phyloP scores from a whole-genome alignment of 2,797 vertebrate species.

The Novumbra hubbsi region DNA sequence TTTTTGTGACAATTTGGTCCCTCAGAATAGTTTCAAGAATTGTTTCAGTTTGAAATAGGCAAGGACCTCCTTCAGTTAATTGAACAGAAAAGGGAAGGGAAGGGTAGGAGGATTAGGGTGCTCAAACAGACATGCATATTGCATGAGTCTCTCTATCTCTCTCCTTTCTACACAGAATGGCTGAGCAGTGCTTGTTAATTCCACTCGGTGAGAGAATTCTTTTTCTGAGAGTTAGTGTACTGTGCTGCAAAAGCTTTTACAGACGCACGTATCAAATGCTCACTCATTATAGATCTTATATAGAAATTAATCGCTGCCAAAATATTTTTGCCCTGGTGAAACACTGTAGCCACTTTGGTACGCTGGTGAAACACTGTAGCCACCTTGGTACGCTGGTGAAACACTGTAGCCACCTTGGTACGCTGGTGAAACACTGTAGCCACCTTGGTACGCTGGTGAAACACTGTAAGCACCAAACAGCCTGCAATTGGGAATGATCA shows the following conservation, averaged over 20 bases:
- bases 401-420: too few relatives aligned
- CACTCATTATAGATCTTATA: constrained; percentile 67
- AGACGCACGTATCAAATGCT: constrained; percentile 69
- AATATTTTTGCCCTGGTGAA: constrained; percentile 46
- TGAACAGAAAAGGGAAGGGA: constrained; percentile 61
- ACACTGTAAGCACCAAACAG: neutral
- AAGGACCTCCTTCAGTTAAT: constrained; percentile 64
- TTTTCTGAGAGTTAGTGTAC: constrained; percentile 73
- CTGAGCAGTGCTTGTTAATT: constrained; percentile 77
- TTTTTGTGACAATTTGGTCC: constrained; percentile 52
- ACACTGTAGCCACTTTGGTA: neutral
- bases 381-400: too few relatives aligned
- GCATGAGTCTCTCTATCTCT: constrained; percentile 68
- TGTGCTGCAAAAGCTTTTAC: constrained; percentile 73
- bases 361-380: neutral
- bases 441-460: neutral
- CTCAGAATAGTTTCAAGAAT: constrained; percentile 48
- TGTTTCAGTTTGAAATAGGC: constrained; percentile 68
- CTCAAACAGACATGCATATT: constrained; percentile 76
- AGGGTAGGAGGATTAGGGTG: constrained; percentile 66
- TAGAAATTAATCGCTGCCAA: constrained; percentile 52
- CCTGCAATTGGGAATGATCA: neutral
- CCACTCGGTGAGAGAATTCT: constrained; percentile 76
- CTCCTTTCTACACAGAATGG: constrained; percentile 72
- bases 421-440: too few relatives aligned